phyloP scores from a whole-genome alignment of 2,797 vertebrate genomes.

The Lepilemur septentrionalis region DNA sequence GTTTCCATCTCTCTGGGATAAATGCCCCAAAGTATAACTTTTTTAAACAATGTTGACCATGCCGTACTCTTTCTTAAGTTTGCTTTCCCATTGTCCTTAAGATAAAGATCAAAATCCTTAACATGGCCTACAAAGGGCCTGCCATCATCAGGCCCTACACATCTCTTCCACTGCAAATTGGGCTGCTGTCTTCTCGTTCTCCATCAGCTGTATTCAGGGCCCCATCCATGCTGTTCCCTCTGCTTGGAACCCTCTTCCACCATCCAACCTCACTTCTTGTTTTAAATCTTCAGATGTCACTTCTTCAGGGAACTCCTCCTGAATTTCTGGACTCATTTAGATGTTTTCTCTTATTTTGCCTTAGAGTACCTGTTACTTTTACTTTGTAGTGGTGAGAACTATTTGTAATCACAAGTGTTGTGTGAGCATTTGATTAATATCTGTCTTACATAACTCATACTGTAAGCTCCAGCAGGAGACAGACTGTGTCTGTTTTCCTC shows the following conservation, averaged over 20 bases:
- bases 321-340: background rate
- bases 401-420: slow-evolving; percentile 3
- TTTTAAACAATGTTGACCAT: background rate
- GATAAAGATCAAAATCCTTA: background rate
- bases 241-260: background rate
- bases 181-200: background rate
- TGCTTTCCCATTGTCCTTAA: background rate
- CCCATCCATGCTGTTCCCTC: background rate
- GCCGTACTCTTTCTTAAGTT: background rate
- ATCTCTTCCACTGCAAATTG: background rate
- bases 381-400: background rate
- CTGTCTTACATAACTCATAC: background rate
- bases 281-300: background rate
- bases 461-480: background rate
- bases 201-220: background rate
- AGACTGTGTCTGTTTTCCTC: background rate
- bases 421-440: background rate
- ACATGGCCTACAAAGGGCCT: background rate
- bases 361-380: background rate
- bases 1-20: slow-evolving; percentile 10
- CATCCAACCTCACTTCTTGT: background rate
- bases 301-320: background rate
- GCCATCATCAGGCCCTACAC: no score
- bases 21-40: background rate
- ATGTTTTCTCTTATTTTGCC: background rate